These are phyloP conservation scores for Heterotilapia buettikoferi DNA, from an alignment of 2,113 vertebrate genomes.

Conservation along the genomic window DNA sequence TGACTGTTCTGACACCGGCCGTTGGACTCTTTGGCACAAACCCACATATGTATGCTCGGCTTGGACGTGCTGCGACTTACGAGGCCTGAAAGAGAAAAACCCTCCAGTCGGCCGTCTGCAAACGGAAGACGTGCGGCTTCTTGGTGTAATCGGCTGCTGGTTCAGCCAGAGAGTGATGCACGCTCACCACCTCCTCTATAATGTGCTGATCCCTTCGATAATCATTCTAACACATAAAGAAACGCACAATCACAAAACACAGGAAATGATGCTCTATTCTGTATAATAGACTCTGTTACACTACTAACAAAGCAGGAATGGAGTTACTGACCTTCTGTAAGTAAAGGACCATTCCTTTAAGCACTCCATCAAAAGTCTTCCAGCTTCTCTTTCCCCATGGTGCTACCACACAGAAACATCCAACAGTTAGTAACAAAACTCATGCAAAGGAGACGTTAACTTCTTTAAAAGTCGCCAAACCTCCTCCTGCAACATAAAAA, in stretches of 20 bases:
- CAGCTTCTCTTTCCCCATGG: constrained; percentile 88
- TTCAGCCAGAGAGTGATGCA: constrained; percentile 87
- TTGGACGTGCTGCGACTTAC: constrained; percentile 67
- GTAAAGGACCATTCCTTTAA: constrained; percentile 86
- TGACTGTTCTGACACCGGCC: not conserved
- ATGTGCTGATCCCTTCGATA: constrained; percentile 61
- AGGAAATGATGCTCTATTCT: not conserved
- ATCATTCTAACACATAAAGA: constrained; percentile 65
- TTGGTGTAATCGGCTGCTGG: constrained; percentile 83
- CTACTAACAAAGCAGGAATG: not conserved
- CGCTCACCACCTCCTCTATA: constrained; percentile 81
- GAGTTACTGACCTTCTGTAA: constrained; percentile 79
- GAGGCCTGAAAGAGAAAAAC: constrained; percentile 87
- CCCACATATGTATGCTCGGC: not conserved
- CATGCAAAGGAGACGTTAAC: not conserved
- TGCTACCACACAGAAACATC: constrained; percentile 62
- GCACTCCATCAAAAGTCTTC: constrained; percentile 83
- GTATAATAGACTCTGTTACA: not conserved
- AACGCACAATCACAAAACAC: not conserved
- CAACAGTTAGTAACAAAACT: not conserved
- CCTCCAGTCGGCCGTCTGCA: constrained; percentile 88
- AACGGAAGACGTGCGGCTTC: constrained; percentile 82
- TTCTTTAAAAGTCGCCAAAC: not conserved
- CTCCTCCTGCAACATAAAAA: not conserved
- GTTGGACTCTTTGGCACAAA: not conserved